Evolutionary conservation across 2,797 vertebrate genomes (phyloP), one percentile per base, ranked within the genome.

Genomic region (Brotogeris chrysoptera): DNA sequence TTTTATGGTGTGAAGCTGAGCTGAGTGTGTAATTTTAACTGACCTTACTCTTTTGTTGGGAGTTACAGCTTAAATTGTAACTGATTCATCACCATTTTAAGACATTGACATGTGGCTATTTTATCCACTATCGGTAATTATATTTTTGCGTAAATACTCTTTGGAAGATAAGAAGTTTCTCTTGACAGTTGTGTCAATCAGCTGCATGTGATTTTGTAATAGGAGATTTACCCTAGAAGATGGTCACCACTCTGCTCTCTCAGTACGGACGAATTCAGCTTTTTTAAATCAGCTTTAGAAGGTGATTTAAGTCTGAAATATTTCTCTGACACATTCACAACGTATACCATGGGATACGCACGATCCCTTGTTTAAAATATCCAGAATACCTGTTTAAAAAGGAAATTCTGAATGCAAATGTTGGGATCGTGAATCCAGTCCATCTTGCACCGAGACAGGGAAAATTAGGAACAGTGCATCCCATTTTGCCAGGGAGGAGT

Each of bases 331-430:
- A 3, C 4, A 0, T 52, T 32, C 49, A 13, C 28, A 44, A 8
- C 1, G 0, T 23, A 5, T 28, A 14, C 44, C 44, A 9, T 1
- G 1, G 65, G 47, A 39, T 73, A 16, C 10, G 28, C 8, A 1
- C 1, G 0, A 19, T 38, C 43, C 41, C n/a, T 13, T 47, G 46
- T 21, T 55, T 39, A 65, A 64, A 63, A 28, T 18, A 43, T 46
- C 30, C 38, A 32, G 32, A 50, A 27, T 19, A 61, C 68, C 44
- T 16, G 1, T 28, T 7, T 23, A 7, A 17, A 41, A 46, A 46
- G 53, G 28, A 34, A 11, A 1, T 59, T 25, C 57, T 13, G 24
- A n/a, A 3, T n/a, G 50, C 50, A 1, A 8, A 2, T 16, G 28
- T 60, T n/a, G 59, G 60, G 84, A 32, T 57, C 28, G 0, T 27